These are phyloP conservation scores for Cotesia glomerata DNA, from an alignment of 1,140 invertebrate species.

Conservation along the genomic window DNA sequence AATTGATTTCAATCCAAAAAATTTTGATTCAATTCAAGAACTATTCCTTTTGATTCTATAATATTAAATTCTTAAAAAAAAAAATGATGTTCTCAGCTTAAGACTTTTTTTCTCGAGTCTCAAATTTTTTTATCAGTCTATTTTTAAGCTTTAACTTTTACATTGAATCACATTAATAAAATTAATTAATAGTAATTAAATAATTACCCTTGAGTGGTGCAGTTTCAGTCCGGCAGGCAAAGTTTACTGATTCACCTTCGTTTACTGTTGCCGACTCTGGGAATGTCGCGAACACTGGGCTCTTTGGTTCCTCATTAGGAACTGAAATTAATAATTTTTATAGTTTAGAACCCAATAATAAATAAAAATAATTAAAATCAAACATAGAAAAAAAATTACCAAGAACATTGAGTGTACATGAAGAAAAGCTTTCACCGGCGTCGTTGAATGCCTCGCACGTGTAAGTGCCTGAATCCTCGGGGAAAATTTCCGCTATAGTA, in stretches of 20 bases:
- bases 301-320: conserved; percentile 83
- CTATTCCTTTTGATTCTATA: too few relatives aligned
- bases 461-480: conserved; percentile 91
- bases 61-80: too few relatives aligned
- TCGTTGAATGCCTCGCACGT: conserved; percentile 97
- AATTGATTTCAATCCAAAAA: too few relatives aligned
- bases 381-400: conserved; percentile 55
- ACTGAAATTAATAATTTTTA: conserved; percentile 63
- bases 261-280: conserved; percentile 85
- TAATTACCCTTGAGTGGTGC: conserved; percentile 69
- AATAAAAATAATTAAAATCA: neutral
- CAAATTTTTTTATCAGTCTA: neutral
- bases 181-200: neutral
- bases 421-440: conserved; percentile 90
- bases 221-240: conserved; percentile 80
- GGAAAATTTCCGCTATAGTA: conserved; percentile 92
- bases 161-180: too few relatives aligned
- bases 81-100: too few relatives aligned
- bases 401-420: conserved; percentile 82
- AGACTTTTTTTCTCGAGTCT: too few relatives aligned
- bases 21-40: too few relatives aligned
- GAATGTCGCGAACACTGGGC: conserved; percentile 87
- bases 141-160: too few relatives aligned
- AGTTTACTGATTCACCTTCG: conserved; percentile 80
- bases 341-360: neutral